Evolutionary conservation across 2,113 vertebrate genomes (phyloP), one percentile per base, ranked within the genome.

Genomic region (Crotalus horridus): DNA sequence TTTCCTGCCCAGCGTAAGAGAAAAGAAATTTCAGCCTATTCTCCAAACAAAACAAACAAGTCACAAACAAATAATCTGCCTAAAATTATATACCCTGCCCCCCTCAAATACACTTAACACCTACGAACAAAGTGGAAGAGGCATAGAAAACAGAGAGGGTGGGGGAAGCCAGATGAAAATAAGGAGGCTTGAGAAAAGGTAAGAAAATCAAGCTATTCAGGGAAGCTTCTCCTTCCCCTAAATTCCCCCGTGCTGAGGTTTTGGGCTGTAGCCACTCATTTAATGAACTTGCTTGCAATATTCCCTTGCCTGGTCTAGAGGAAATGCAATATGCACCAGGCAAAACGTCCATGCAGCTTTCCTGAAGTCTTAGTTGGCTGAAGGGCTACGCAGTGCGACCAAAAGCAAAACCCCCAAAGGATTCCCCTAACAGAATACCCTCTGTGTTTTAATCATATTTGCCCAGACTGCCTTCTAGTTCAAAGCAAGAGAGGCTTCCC

Each of bases 101-200:
- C 89, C 85, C 64, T 5, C 53, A 54, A 54, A 54, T 0, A 2
- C 58, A 92, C 5, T 88, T 87, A 24, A 54, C 61, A 61, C 20
- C 59, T 20, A 91, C 95, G 95, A 94, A 94, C 93, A 94, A 95
- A 95, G 95, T 94, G 90, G 95, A 88, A 89, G 93, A 95, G 95
- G 94, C 95, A 93, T 89, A 94, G 95, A 95, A 94, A 95, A 94
- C 91, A 1, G 3, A 58, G 92, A 91, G 94, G 88, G 93, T 74
- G 92, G 90, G 91, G 69, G 91, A 91, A 0, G 3, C 91, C 0
- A 54, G 95, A 93, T 93, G 5, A 0, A 89, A 90, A 9, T n/a
- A 3, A 87, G 85, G 43, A 11, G 48, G 23, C 9, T 54, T n/a
- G 23, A 46, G n/a, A 90, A 90, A 64, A 58, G 15, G n/a, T 74